These are phyloP conservation scores for Hirtodrosophila trivittata DNA, from an alignment of 2,888 invertebrate genomes.

Conservation along the genomic window DNA sequence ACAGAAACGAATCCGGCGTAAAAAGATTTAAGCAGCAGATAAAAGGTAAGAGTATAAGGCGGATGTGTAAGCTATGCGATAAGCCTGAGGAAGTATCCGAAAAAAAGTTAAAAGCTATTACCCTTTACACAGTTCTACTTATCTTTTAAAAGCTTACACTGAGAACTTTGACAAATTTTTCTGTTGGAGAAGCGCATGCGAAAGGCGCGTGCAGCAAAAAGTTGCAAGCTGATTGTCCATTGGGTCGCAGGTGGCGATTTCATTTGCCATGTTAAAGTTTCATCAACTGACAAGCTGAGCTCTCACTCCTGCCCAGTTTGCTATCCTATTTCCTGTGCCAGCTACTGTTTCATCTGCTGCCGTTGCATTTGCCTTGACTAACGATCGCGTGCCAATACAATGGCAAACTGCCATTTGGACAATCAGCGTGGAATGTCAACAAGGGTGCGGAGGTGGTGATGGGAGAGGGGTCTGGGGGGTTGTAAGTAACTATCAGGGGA, in stretches of 20 bases:
- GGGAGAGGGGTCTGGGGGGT: conserved; percentile 9
- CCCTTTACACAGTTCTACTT: too few relatives aligned
- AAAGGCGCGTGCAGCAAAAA: background rate
- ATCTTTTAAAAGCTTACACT: too few relatives aligned
- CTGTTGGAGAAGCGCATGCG: conserved; percentile 1
- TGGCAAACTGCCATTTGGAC: conserved; percentile 54
- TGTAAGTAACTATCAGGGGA: conserved; percentile 35
- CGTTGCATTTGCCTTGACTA: conserved; percentile 56
- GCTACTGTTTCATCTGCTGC: too few relatives aligned
- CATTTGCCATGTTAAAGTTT: conserved; percentile 50
- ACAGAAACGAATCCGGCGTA: too few relatives aligned
- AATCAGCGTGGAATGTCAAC: conserved; percentile 35
- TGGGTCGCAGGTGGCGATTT: conserved; percentile 35
- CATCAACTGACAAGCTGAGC: conserved; percentile 53
- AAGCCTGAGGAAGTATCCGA: too few relatives aligned
- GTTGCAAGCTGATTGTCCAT: background rate
- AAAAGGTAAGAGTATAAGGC: background rate
- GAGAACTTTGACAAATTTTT: too few relatives aligned
- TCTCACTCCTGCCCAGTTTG: background rate
- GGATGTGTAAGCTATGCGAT: too few relatives aligned
- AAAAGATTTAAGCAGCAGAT: too few relatives aligned
- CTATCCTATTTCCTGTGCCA: background rate
- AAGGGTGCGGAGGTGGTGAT: conserved; percentile 3
- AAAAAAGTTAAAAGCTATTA: too few relatives aligned
- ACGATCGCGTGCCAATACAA: conserved; percentile 77